A percentile compares a stretch with the other conserved stretches of the same genome.
phyloP scores from a whole-genome alignment of 2,113 vertebrate genomes.

The Sebastes fasciatus region DNA sequence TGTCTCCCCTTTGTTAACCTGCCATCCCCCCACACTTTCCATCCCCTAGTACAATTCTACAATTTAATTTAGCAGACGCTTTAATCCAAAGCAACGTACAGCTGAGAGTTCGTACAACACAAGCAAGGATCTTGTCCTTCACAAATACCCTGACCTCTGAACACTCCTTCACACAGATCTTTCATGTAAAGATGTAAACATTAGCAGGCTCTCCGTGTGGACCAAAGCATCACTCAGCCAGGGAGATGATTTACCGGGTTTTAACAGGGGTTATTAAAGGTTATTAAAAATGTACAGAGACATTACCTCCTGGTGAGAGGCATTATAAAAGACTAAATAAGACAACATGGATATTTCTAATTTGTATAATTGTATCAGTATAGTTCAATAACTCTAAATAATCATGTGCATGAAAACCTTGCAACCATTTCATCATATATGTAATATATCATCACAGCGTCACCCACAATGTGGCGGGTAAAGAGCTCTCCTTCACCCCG shows the following conservation, averaged over 20 bases:
- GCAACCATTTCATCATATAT: too few relatives aligned
- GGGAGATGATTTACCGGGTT: background rate
- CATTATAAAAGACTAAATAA: background rate
- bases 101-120: too few relatives aligned
- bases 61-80: too few relatives aligned
- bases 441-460: background rate
- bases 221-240: background rate
- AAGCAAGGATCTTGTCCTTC: too few relatives aligned
- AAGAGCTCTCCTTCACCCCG: conserved; percentile 29
- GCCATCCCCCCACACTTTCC: too few relatives aligned
- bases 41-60: too few relatives aligned
- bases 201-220: background rate
- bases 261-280: background rate
- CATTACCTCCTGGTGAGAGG: background rate
- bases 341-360: background rate
- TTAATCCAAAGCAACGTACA: too few relatives aligned
- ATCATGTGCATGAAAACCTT: too few relatives aligned
- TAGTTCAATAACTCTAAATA: background rate
- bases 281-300: conserved; percentile 10
- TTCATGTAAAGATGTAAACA: background rate
- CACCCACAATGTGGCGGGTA: conserved; percentile 21
- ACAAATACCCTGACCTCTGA: too few relatives aligned
- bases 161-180: too few relatives aligned
- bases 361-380: background rate
- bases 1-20: too few relatives aligned